Base-by-base conservation (phyloP, 2,113 vertebrate genomes). In the Rhinopomastus cyanomelas region DNA sequence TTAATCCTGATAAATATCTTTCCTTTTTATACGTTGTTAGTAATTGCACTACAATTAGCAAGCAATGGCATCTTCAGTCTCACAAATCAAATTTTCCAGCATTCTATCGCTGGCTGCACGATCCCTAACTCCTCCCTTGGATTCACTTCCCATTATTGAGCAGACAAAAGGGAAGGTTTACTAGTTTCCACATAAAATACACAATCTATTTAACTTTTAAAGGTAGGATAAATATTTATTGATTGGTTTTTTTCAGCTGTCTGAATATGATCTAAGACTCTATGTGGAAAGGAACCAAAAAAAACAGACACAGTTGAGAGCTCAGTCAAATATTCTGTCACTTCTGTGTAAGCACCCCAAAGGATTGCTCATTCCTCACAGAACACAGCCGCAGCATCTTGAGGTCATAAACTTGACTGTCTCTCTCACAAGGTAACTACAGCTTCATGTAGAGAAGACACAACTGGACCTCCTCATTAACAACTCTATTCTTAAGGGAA, bases 271-370 rank as follows among this genome's bases (percentile, higher is more conserved):
- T 51, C 17, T 85, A 39, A 87, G 25, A 48, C 20, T 55, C n/a
- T 69, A 48, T 69, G 9, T 68, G 69, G 17, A 57, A 65, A 56
- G 29, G 7, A 52, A 67, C 73, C 49, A 25, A 3, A 3, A 2
- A 0, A 4, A 82, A 39, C 12, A 37, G 17, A n/a, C 2, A 1
- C 3, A 37, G 19, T 7, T 37, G 59, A 25, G 6, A 46, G 9
- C 34, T 88, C 60, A 85, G 4, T 4, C 11, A 26, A 27, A 5
- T 42, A 53, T 61, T 53, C 15, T 83, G 11, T 78, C 32, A 55
- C 18, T 73, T 84, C 72, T 60, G 4, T 57, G 27, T 19, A 27
- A 39, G 17, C 30, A 52, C 44, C 42, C 37, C 29, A 27, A 60
- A 80, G 77, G 34, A 22, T 12, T 20, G 5, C 22, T 71, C n/a